Evolutionary conservation across 2,888 invertebrate species (phyloP).

Genomic region (Stenotaenia linearis): DNA sequence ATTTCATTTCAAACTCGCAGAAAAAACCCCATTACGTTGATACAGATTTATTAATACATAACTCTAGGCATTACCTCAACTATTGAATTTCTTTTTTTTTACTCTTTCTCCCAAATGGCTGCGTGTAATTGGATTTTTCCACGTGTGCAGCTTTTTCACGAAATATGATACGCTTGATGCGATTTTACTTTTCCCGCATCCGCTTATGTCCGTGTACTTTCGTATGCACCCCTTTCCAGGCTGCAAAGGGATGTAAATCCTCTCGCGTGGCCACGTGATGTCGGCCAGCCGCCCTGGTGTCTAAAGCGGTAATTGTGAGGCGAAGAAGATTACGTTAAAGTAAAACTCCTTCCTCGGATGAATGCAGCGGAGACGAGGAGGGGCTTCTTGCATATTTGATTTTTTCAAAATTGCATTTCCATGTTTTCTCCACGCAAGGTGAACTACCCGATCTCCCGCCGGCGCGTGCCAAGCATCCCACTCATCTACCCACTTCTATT

Average conservation of each 20-base stretch:
- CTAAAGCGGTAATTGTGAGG: conserved; percentile 12
- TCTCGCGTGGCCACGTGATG: conserved; percentile 15
- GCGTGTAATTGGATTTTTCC: not conserved
- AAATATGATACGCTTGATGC: conserved; percentile 10
- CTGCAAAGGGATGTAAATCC: not conserved
- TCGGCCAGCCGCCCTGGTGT: conserved; percentile 3
- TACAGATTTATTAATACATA: not conserved
- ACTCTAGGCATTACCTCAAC: not conserved
- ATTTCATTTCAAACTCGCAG: not conserved
- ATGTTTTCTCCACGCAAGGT: not conserved
- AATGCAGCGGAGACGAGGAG: not conserved
- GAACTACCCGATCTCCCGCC: not conserved
- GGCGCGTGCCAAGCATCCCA: conserved; percentile 12
- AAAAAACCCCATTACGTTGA: not conserved
- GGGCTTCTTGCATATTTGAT: conserved; percentile 12
- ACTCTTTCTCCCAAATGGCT: conserved; percentile 1
- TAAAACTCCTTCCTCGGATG: conserved; percentile 11
- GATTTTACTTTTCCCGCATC: conserved; percentile 5
- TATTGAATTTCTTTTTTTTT: not conserved
- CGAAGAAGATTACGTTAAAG: conserved; percentile 10
- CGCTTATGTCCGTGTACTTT: not conserved
- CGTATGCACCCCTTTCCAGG: not conserved
- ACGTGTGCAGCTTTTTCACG: not conserved
- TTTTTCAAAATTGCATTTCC: conserved; percentile 19
- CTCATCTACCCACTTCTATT: conserved; percentile 1